These are phyloP conservation scores for Heliocidaris tuberculata DNA, from an alignment of 35 echinoderm and acorn worm genomes.

Conservation along the genomic window DNA sequence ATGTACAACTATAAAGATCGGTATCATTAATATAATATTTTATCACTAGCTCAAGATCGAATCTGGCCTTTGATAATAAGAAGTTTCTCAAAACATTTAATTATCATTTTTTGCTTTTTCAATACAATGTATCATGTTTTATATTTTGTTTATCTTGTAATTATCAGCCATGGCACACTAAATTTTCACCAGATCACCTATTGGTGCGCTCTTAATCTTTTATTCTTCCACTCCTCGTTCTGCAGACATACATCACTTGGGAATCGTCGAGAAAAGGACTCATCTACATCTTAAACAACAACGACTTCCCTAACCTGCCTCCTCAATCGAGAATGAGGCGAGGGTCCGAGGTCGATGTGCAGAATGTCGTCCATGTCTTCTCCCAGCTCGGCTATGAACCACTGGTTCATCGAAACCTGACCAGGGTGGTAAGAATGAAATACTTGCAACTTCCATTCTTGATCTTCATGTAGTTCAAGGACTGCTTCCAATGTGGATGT, in stretches of 20 bases:
- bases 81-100: too few relatives aligned
- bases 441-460: background rate
- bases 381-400: constrained; percentile 23
- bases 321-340: background rate
- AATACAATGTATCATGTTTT: too few relatives aligned
- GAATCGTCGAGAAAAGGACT: background rate
- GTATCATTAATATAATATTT: too few relatives aligned
- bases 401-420: constrained; percentile 1
- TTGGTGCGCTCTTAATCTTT: background rate
- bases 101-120: too few relatives aligned
- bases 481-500: background rate
- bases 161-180: too few relatives aligned
- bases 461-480: background rate
- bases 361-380: constrained; percentile 12
- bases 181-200: background rate
- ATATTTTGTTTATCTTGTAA: too few relatives aligned
- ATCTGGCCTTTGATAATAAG: too few relatives aligned
- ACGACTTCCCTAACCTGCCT: background rate
- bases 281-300: constrained; percentile 39
- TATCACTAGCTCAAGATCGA: too few relatives aligned
- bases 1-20: too few relatives aligned
- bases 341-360: constrained; percentile 20
- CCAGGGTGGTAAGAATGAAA: background rate
- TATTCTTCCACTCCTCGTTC: background rate
- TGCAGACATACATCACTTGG: constrained; percentile 31